phyloP scores from a whole-genome alignment of 2,113 vertebrate genomes.

The Irena cyanogastra region DNA sequence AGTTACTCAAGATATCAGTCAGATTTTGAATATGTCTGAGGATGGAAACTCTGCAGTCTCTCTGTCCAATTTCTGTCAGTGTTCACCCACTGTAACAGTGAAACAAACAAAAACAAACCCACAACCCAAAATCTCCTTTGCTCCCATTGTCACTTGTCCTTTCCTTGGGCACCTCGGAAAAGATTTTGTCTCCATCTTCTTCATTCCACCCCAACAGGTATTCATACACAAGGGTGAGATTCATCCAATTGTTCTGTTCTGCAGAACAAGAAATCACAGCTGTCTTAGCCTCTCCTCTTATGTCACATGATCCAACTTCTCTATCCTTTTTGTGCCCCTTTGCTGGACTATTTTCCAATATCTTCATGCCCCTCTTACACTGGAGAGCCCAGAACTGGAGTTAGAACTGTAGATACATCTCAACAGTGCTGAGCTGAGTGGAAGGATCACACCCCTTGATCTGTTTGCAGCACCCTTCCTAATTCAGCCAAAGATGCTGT shows the following conservation, averaged over 20 bases:
- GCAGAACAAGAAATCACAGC: neutral
- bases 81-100: neutral
- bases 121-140: neutral
- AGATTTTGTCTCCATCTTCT: neutral
- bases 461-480: neutral
- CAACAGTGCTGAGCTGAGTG: neutral
- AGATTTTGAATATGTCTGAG: neutral
- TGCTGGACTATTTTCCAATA: neutral
- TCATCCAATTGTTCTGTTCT: neutral
- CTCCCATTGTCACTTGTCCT: neutral
- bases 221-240: neutral
- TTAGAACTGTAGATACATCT: neutral
- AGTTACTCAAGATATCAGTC: neutral
- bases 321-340: neutral
- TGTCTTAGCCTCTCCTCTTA: neutral
- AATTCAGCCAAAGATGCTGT: neutral
- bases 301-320: neutral
- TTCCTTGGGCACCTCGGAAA: neutral
- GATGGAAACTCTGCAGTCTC: neutral
- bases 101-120: neutral
- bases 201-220: neutral
- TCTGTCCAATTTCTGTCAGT: neutral
- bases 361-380: neutral
- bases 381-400: neutral
- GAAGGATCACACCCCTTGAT: fast-evolving